phyloP scores from a whole-genome alignment of 2,113 vertebrate genomes.

The Percina caprodes region DNA sequence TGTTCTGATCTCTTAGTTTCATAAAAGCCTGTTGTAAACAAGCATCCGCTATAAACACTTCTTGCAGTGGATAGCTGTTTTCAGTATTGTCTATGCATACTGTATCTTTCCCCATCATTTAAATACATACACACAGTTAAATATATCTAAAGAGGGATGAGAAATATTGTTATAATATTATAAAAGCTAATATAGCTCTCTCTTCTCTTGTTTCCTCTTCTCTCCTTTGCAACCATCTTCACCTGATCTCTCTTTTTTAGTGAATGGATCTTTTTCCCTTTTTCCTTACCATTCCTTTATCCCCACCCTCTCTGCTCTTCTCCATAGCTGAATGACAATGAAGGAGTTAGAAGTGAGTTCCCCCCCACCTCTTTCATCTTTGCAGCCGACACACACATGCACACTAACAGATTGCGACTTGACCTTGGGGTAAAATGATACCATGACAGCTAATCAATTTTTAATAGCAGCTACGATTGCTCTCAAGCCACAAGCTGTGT shows the following conservation, averaged over 20 bases:
- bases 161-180: neutral
- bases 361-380: constrained; percentile 59
- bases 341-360: constrained; percentile 47
- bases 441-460: constrained; percentile 82
- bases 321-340: constrained; percentile 60
- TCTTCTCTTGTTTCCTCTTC: constrained; percentile 19
- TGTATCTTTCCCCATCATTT: too few species aligned
- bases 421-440: constrained; percentile 80
- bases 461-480: constrained; percentile 78
- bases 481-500: constrained; percentile 71
- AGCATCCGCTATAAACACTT: too few species aligned
- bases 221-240: constrained; percentile 10
- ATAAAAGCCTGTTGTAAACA: too few species aligned
- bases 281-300: neutral
- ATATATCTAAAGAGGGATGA: constrained; percentile 26
- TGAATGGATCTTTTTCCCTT: constrained; percentile 28
- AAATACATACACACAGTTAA: constrained; percentile 11
- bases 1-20: too few species aligned
- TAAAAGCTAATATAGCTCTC: neutral
- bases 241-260: constrained; percentile 30
- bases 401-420: constrained; percentile 58
- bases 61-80: too few species aligned
- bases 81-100: too few species aligned
- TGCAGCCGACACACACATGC: constrained; percentile 37
- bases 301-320: constrained; percentile 29